A percentile compares a stretch with the other conserved stretches of the same genome.
phyloP scores from a whole-genome alignment of 2,797 vertebrate species.

The Chiloscyllium punctatum region DNA sequence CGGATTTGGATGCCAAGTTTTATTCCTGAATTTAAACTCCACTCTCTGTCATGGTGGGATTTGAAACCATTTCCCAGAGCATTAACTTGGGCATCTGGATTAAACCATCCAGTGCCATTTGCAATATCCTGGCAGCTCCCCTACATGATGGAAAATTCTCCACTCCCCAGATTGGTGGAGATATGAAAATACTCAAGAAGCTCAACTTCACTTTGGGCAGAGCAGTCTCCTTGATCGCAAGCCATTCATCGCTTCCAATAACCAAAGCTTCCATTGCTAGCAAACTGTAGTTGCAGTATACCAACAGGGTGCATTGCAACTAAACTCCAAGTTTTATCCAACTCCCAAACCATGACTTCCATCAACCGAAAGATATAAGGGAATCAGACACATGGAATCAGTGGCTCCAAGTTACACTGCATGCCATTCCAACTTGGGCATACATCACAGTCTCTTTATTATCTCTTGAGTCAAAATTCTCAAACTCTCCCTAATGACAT shows the following conservation, averaged over 20 bases:
- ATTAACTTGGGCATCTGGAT: too few species aligned
- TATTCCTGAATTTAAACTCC: too few species aligned
- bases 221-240: neutral
- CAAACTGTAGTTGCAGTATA: neutral
- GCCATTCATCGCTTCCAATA: neutral
- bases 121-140: too few species aligned
- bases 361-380: neutral
- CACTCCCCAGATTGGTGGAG: neutral
- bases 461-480: neutral
- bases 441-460: neutral
- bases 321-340: neutral
- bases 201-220: neutral
- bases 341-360: neutral
- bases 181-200: neutral
- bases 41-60: too few species aligned
- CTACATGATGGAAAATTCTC: neutral
- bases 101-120: too few species aligned
- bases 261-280: neutral
- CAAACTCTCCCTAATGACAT: neutral
- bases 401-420: neutral
- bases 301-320: neutral
- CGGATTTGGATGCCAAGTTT: too few species aligned
- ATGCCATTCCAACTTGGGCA: neutral
- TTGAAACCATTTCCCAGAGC: too few species aligned
- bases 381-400: too few species aligned